A percentile compares a stretch with the other conserved stretches of the same genome.
Conservation (phyloP, 2,797 vertebrate genomes). For the Amphiprion clarkii region DNA sequence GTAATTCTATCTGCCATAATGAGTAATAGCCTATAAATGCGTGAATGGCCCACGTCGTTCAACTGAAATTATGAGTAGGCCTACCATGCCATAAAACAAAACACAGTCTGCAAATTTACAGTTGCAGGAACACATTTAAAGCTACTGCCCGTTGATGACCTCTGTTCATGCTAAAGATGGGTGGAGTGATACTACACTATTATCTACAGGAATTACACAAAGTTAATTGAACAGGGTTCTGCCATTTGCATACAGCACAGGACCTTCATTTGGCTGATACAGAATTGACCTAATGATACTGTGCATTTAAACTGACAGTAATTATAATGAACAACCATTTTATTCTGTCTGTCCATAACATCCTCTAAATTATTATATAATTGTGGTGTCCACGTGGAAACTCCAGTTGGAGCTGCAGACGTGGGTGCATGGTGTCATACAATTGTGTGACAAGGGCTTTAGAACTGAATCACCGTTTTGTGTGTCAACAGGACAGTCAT, state of each 20-base stretch:
- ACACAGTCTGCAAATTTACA: not conserved
- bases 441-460: constrained; percentile 10
- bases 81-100: not conserved
- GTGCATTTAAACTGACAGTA: not conserved
- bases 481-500: constrained; percentile 37
- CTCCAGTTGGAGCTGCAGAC: constrained; percentile 27
- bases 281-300: not conserved
- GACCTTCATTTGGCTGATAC: not conserved
- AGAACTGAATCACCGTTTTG: constrained; percentile 42
- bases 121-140: not conserved
- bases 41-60: not conserved
- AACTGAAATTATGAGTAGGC: not conserved
- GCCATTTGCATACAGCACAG: not conserved
- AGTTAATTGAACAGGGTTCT: not conserved
- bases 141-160: not conserved
- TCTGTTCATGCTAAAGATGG: too few relatives aligned
- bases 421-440: constrained; percentile 2
- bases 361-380: constrained; percentile 1
- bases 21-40: too few relatives aligned
- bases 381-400: constrained; percentile 10
- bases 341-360: constrained; percentile 1
- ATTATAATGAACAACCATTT: not conserved
- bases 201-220: not conserved
- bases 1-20: not conserved
- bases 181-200: too few relatives aligned